A percentile compares a stretch with the other conserved stretches of the same genome.
phyloP scores from a whole-genome alignment of 2,888 invertebrate species.

The Rosalia funebris region DNA sequence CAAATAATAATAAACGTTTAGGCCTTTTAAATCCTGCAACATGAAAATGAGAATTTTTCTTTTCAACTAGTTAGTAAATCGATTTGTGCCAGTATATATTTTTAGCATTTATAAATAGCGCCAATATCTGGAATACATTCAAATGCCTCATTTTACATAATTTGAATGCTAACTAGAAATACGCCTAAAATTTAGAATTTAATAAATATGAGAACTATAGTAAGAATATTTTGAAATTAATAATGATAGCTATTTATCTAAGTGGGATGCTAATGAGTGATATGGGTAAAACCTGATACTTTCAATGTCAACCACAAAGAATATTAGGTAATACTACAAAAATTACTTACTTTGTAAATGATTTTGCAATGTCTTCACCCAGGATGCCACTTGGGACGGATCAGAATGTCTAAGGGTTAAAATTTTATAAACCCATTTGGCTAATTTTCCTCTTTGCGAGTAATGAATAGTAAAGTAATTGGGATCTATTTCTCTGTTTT shows the following conservation, averaged over 20 bases:
- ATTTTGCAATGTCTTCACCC: conserved; percentile 70
- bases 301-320: conserved; percentile 19
- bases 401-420: conserved; percentile 71
- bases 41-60: no score
- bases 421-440: conserved; percentile 70
- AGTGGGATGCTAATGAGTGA: no score
- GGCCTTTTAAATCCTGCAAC: conserved; percentile 68
- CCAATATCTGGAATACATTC: background rate
- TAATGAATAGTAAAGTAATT: conserved; percentile 72
- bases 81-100: background rate
- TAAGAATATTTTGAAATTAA: no score
- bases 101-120: background rate
- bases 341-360: conserved; percentile 65
- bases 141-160: background rate
- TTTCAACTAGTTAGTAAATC: background rate
- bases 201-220: no score
- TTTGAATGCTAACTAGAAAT: no score
- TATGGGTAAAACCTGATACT: conserved; percentile 4
- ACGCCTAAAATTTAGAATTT: no score
- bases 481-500: conserved; percentile 57
- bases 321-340: background rate
- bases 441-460: conserved; percentile 67
- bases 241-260: no score
- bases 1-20: conserved; percentile 77
- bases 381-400: conserved; percentile 70